Conservation (phyloP, 2,113 vertebrate species). For the Cynoglossus semilaevis region DNA sequence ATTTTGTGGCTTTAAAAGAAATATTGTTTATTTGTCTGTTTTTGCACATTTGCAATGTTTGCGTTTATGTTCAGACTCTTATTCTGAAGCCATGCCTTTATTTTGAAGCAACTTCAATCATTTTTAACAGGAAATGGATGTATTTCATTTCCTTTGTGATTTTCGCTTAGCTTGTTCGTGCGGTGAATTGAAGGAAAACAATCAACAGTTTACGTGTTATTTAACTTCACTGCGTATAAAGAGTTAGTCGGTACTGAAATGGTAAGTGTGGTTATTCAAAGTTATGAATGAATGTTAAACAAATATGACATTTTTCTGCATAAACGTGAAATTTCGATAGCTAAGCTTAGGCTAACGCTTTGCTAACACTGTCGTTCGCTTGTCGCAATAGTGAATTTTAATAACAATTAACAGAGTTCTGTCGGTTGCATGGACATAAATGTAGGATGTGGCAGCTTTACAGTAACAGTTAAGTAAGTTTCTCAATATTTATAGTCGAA, state of each 20-base stretch:
- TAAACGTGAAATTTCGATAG: neutral
- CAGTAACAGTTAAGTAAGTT: neutral
- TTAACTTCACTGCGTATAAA: neutral
- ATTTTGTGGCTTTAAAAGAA: neutral
- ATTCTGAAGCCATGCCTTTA: conserved; percentile 42
- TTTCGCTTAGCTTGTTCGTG: conserved; percentile 12
- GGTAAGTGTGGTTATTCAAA: conserved; percentile 41
- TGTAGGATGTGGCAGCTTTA: neutral
- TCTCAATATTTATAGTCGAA: neutral
- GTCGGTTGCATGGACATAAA: neutral
- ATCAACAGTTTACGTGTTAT: neutral
- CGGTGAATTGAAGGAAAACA: neutral
- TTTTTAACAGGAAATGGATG: conserved; percentile 29
- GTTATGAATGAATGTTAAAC: too few relatives aligned
- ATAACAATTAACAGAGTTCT: fast-evolving
- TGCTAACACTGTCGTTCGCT: neutral
- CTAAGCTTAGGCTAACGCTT: conserved; percentile 48
- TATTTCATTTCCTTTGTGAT: conserved; percentile 39
- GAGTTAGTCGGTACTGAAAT: conserved; percentile 34
- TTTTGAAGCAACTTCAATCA: conserved; percentile 37
- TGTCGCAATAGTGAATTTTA: too few relatives aligned
- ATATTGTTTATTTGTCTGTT: neutral
- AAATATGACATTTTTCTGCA: too few relatives aligned
- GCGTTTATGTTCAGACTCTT: conserved; percentile 10
- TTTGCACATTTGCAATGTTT: neutral